phyloP scores from a whole-genome alignment of 2,888 invertebrate genomes.

The Pandemis heparana region DNA sequence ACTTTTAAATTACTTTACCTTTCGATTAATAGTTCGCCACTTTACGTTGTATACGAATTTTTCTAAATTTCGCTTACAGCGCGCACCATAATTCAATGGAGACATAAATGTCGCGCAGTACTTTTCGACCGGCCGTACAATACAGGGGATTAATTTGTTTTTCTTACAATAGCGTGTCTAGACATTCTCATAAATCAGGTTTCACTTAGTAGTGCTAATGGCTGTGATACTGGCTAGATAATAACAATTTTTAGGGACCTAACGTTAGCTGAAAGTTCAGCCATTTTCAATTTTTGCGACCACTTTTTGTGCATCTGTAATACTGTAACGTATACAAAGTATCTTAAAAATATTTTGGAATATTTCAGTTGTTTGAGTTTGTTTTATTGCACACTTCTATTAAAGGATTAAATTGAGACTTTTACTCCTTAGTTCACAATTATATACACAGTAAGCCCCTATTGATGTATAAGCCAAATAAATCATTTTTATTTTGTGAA shows the following conservation, averaged over 20 bases:
- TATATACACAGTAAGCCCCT: no score
- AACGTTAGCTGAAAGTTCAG: neutral
- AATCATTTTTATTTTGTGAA: neutral
- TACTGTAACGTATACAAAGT: no score
- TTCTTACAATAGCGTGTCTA: slow-evolving; percentile 84
- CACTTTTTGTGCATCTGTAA: no score
- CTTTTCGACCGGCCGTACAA: slow-evolving; percentile 74
- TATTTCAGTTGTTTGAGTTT: no score
- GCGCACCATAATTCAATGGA: slow-evolving; percentile 74
- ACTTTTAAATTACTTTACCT: no score
- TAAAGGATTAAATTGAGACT: no score
- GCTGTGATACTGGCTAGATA: slow-evolving; percentile 52
- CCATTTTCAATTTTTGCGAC: neutral
- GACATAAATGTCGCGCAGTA: slow-evolving; percentile 74
- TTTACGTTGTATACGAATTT: neutral
- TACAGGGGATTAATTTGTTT: slow-evolving; percentile 83
- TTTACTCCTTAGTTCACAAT: no score
- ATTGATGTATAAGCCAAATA: no score
- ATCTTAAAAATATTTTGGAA: no score
- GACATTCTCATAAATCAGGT: slow-evolving; percentile 83
- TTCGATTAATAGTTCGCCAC: no score
- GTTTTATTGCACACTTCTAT: no score
- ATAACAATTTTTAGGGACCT: slow-evolving; percentile 15
- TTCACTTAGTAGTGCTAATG: slow-evolving; percentile 81
- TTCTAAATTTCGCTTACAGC: slow-evolving; percentile 64